These are phyloP conservation scores for Chorisops tibialis DNA, from an alignment of 2,888 invertebrate species.

Conservation along the genomic window DNA sequence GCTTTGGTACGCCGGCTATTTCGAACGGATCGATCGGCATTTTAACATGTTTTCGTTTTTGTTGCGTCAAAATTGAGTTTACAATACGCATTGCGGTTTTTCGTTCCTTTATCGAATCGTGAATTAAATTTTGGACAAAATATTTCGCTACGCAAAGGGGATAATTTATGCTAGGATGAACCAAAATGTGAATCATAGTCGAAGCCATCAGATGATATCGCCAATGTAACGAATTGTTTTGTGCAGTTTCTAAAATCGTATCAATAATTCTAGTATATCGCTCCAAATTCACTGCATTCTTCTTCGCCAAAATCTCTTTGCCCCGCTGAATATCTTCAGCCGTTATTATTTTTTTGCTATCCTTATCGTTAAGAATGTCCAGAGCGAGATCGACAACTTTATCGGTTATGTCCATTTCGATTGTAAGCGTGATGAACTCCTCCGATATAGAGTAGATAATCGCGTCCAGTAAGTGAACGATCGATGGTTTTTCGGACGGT, in stretches of 20 bases:
- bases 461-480: conserved; percentile 61
- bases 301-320: conserved; percentile 42
- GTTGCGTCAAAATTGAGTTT: conserved; percentile 66
- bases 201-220: conserved; percentile 73
- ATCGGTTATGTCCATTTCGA: conserved; percentile 58
- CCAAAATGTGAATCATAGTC: conserved; percentile 67
- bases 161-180: conserved; percentile 67
- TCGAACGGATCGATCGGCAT: conserved; percentile 58
- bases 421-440: conserved; percentile 62
- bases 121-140: conserved; percentile 63
- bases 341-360: conserved; percentile 40
- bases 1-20: conserved; percentile 49
- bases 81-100: conserved; percentile 64
- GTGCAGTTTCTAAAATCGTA: conserved; percentile 41
- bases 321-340: conserved; percentile 49
- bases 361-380: conserved; percentile 36
- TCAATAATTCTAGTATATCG: conserved; percentile 58
- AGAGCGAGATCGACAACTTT: conserved; percentile 55
- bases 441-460: conserved; percentile 58
- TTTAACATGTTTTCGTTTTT: conserved; percentile 65
- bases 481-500: conserved; percentile 81
- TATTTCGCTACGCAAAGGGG: conserved; percentile 62
- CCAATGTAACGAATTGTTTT: conserved; percentile 65
- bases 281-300: conserved; percentile 53
- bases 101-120: conserved; percentile 77